Conservation (phyloP, 2,888 invertebrate species). For the Hoplodrina blanda region DNA sequence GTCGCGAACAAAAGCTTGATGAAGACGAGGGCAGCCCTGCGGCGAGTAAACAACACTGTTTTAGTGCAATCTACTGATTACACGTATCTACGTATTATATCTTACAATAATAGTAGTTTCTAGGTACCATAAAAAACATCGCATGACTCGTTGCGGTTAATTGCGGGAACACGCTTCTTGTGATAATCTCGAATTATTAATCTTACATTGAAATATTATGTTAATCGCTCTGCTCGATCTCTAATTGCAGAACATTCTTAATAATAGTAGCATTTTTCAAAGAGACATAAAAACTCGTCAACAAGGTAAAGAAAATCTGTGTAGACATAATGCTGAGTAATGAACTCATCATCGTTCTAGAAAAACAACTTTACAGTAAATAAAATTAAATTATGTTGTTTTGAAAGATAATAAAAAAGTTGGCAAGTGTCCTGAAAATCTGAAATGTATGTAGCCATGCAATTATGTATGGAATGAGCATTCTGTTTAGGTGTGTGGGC, state of each 20-base stretch:
- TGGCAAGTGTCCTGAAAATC: slow-evolving; percentile 51
- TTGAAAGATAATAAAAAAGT: slow-evolving; percentile 49
- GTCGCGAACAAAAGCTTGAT: slow-evolving; percentile 32
- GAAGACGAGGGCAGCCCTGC: slow-evolving; percentile 19
- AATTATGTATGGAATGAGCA: slow-evolving; percentile 50
- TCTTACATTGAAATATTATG: slow-evolving; percentile 44
- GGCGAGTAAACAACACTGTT: slow-evolving; percentile 19
- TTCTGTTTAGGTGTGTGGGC: slow-evolving; percentile 54
- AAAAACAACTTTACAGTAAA: slow-evolving; percentile 37
- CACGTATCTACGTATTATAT: slow-evolving; percentile 8
- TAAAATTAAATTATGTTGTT: slow-evolving; percentile 47
- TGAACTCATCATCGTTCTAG: slow-evolving; percentile 26
- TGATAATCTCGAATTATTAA: slow-evolving; percentile 52
- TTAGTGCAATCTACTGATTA: slow-evolving; percentile 26
- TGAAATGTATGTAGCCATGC: slow-evolving; percentile 53
- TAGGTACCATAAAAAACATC: slow-evolving; percentile 45
- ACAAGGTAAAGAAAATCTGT: slow-evolving; percentile 39
- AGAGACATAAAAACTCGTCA: slow-evolving; percentile 18
- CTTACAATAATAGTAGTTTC: slow-evolving; percentile 34
- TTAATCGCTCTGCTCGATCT: slow-evolving; percentile 40
- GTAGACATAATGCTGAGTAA: slow-evolving; percentile 50
- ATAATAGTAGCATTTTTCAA: slow-evolving; percentile 13
- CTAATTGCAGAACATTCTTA: slow-evolving; percentile 26
- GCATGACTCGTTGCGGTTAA: slow-evolving; percentile 55
- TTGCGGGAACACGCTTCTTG: slow-evolving; percentile 42